Base-by-base conservation (phyloP, 1,140 invertebrate genomes). In the Zophobas morio region DNA sequence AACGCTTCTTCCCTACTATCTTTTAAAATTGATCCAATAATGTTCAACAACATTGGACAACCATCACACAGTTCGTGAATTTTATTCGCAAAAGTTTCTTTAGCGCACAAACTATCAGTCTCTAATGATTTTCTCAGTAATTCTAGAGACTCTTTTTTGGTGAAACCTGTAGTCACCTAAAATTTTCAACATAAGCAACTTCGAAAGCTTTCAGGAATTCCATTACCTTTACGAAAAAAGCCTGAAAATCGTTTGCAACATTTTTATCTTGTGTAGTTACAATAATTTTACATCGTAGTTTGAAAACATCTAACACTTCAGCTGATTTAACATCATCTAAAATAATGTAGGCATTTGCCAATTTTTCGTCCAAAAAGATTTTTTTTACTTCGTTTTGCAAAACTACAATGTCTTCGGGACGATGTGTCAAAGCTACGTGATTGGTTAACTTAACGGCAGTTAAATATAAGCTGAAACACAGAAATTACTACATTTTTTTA, bases 191-290 rank as follows among this genome's bases (percentile, higher is more conserved):
- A 47, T 70, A 70, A 32, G 42, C 20, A 20, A 20, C 20, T 20
- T 20, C 20, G 20, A 70, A 57, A 49, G 32, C 6, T 46, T 6
- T 60, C 51, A 74, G 6, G 2, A 66, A 66, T 42, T 66, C 8
- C 5, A 66, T 33, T 40, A 42, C 39, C 63, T 70, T 40, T 1
- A 73, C 56, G 35, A 56, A 73, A 6, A 54, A 8, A n/a, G 71
- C 49, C 32, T 73, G 49, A 6, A 36, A 73, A 42, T 53, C 36
- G 8, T 39, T 53, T 8, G 54, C 71, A 1, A 81, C 60, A 35
- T 79, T 74, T 75, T 77, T 81, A 75, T 79, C 60, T 51, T 81
- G 77, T 4, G 79, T 79, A 4, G 77, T 81, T 39, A 81, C 72
- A 37, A 81, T 71, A 6, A 70, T 73, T 73, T 71, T 79, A 33